Evolutionary conservation across 2,888 invertebrate species (phyloP), one percentile per base, ranked within the genome.

Genomic region (Horisme vitalbata): DNA sequence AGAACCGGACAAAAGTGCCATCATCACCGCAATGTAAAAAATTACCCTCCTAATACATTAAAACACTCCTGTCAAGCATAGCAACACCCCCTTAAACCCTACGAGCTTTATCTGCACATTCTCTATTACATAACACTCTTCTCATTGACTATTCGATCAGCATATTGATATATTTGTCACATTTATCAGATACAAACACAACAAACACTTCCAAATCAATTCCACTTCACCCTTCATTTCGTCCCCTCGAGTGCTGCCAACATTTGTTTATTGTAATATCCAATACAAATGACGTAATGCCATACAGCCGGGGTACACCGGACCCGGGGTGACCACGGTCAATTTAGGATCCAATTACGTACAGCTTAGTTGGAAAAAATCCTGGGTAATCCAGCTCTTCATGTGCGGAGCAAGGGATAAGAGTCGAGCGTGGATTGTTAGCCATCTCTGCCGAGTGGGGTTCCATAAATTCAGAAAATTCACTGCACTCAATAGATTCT

Each of bases 301-400:
- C 70, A 38, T 28, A 39, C 71, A 28, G 70, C 69, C 24, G 3
- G 8, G 5, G 12, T n/a, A n/a, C n/a, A 34, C 20, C 12, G 28
- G 11, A 7, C 68, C 65, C 68, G 64, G 70, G 57, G 68, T 65
- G 59, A 61, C 70, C 69, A 69, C 84, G 85, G 87, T 87, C 87
- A 84, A 87, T 88, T 87, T 87, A 81, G 81, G 77, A 85, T 87
- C 84, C 87, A 88, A 88, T 88, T 88, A 87, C 84, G 85, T 71
- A 67, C 75, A 81, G 87, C 87, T 88, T 88, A 87, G 86, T 79
- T 74, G 76, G 79, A 82, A 88, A 87, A 87, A 88, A 83, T 80
- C 82, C 75, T 51, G 71, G 69, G 79, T 85, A 87, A 87, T 83
- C 84, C 83, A 54, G 61, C 68, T 67, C 68, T 71, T 60, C 55